These are phyloP conservation scores for Oscheius sp. DNA, from an alignment of 2,888 invertebrate genomes.

Conservation along the genomic window DNA sequence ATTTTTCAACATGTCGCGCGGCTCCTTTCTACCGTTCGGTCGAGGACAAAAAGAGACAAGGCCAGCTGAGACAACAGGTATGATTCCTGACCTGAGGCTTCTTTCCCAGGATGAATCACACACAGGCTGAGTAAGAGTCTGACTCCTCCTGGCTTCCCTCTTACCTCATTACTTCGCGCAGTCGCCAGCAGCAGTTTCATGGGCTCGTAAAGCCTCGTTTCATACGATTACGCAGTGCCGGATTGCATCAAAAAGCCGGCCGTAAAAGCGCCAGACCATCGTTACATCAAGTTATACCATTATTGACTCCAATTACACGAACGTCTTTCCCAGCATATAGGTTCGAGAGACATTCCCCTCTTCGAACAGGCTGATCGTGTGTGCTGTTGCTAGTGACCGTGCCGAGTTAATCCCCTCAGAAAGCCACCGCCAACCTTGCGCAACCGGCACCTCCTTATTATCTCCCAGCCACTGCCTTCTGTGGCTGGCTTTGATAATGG, in stretches of 20 bases:
- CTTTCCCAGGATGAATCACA: no score
- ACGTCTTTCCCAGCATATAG: no score
- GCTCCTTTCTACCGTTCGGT: background rate
- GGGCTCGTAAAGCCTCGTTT: constrained; percentile 27
- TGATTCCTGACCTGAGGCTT: no score
- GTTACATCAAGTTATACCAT: constrained; percentile 20
- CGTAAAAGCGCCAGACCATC: constrained; percentile 18
- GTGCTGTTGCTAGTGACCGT: constrained; percentile 15
- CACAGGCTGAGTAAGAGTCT: background rate
- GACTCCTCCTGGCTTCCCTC: background rate
- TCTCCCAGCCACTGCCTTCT: background rate
- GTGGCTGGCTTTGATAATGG: background rate
- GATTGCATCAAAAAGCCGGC: constrained; percentile 31
- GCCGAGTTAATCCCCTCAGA: constrained; percentile 23
- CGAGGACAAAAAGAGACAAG: background rate
- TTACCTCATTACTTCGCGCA: background rate
- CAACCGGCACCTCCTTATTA: constrained; percentile 29
- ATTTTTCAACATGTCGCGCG: constrained; percentile 11
- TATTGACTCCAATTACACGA: background rate
- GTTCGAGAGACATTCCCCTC: background rate
- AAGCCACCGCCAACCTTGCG: constrained; percentile 24
- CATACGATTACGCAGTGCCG: constrained; percentile 30
- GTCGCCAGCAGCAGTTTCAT: constrained; percentile 8
- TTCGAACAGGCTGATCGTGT: background rate
- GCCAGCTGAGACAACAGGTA: constrained; percentile 13